Conservation (phyloP, 2,113 vertebrate species). For the Bubo blakistoni region DNA sequence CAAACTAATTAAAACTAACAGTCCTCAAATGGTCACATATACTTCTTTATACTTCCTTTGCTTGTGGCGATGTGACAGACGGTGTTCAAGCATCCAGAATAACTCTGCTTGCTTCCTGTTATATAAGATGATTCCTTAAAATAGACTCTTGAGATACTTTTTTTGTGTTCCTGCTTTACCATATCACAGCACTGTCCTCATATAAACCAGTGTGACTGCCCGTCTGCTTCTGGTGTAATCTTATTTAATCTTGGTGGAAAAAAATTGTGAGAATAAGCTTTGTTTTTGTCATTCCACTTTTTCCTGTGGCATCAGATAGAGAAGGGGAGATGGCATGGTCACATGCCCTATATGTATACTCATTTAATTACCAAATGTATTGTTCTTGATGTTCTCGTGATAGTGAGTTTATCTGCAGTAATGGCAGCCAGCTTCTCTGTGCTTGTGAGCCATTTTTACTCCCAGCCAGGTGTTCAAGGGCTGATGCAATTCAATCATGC, state of each 20-base stretch:
- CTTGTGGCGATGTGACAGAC: conserved; percentile 24
- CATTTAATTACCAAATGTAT: not conserved
- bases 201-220: not conserved
- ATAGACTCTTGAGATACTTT: conserved; percentile 2
- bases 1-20: conserved; percentile 49
- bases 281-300: not conserved
- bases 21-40: conserved; percentile 19
- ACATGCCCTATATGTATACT: not conserved
- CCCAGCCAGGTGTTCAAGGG: not conserved
- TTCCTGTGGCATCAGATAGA: not conserved
- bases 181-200: not conserved
- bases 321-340: not conserved
- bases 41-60: conserved; percentile 16
- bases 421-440: not conserved
- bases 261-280: not conserved
- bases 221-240: not conserved
- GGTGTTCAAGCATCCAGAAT: conserved; percentile 37
- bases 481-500: not conserved
- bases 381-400: conserved; percentile 1
- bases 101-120: conserved; percentile 37
- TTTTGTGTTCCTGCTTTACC: not conserved
- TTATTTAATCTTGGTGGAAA: not conserved
- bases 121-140: conserved; percentile 37
- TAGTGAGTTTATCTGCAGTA: not conserved
- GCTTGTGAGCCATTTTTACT: not conserved